These are phyloP conservation scores for Teleiodes luculella DNA, from an alignment of 2,888 invertebrate genomes.

Conservation along the genomic window DNA sequence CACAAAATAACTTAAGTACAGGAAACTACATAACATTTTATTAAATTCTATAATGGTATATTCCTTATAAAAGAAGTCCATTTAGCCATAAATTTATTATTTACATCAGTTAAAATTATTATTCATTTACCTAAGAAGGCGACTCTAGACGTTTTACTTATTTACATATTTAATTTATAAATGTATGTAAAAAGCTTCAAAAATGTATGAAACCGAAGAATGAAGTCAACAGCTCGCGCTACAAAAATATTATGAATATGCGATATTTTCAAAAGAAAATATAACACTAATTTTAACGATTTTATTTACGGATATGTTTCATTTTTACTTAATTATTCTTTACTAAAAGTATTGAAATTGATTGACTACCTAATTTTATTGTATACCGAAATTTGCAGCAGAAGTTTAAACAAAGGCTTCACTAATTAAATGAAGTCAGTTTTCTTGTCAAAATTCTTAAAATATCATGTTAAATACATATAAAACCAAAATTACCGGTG, in stretches of 20 bases:
- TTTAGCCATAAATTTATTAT: slow-evolving; percentile 33
- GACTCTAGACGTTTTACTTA: slow-evolving; percentile 57
- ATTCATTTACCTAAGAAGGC: slow-evolving; percentile 66
- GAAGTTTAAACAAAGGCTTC: neutral
- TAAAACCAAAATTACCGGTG: too few species aligned
- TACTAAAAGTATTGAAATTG: slow-evolving; percentile 35
- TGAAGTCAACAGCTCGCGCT: slow-evolving; percentile 13
- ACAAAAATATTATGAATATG: slow-evolving; percentile 16
- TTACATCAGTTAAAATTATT: slow-evolving; percentile 17
- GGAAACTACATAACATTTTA: slow-evolving; percentile 11
- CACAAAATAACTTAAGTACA: neutral
- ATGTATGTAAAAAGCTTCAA: slow-evolving; percentile 27
- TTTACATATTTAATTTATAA: slow-evolving; percentile 28
- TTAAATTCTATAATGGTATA: neutral
- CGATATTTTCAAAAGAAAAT: slow-evolving; percentile 7
- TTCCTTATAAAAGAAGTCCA: slow-evolving; percentile 36
- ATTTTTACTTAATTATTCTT: slow-evolving; percentile 36
- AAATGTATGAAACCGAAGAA: neutral
- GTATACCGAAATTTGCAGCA: neutral
- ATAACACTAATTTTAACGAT: slow-evolving; percentile 22
- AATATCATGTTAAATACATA: too few species aligned
- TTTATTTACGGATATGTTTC: slow-evolving; percentile 46
- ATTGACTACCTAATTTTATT: slow-evolving; percentile 31
- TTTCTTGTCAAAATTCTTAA: too few species aligned
- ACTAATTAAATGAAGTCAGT: too few species aligned